A percentile compares a stretch with the other conserved stretches of the same genome.
These are phyloP conservation scores for Scytalopus superciliaris DNA, from an alignment of 2,113 vertebrate species.

Conservation along the genomic window DNA sequence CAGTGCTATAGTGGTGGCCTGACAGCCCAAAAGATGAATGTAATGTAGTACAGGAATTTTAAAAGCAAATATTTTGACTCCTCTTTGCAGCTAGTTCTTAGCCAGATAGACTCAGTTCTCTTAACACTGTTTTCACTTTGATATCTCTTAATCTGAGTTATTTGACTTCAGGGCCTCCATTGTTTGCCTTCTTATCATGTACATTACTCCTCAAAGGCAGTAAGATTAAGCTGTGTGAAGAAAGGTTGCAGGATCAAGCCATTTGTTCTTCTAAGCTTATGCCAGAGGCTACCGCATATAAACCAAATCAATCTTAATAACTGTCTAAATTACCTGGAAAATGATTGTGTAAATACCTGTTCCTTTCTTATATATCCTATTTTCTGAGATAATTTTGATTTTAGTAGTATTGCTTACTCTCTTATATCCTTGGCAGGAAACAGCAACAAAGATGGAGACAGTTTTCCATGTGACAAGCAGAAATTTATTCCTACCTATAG, in stretches of 20 bases:
- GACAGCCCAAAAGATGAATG: background rate
- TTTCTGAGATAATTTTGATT: background rate
- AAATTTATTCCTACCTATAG: background rate
- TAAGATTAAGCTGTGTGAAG: background rate
- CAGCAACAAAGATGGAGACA: background rate
- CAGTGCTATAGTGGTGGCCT: background rate
- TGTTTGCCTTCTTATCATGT: background rate
- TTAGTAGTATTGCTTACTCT: background rate
- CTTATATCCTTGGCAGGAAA: background rate
- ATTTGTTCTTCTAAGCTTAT: constrained; percentile 12
- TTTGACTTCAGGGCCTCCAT: background rate
- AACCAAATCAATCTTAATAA: constrained; percentile 17
- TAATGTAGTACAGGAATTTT: background rate
- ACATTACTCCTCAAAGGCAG: background rate
- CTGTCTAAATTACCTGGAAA: background rate
- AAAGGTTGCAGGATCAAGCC: background rate
- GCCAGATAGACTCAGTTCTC: background rate
- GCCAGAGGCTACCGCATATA: background rate
- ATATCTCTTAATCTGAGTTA: background rate
- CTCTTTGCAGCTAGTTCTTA: background rate
- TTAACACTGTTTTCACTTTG: background rate
- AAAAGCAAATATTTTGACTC: background rate
- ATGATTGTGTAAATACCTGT: background rate
- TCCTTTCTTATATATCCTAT: background rate
- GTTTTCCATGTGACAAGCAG: background rate